These are phyloP conservation scores for Eulithis testata DNA, from an alignment of 2,888 invertebrate genomes.

Conservation along the genomic window DNA sequence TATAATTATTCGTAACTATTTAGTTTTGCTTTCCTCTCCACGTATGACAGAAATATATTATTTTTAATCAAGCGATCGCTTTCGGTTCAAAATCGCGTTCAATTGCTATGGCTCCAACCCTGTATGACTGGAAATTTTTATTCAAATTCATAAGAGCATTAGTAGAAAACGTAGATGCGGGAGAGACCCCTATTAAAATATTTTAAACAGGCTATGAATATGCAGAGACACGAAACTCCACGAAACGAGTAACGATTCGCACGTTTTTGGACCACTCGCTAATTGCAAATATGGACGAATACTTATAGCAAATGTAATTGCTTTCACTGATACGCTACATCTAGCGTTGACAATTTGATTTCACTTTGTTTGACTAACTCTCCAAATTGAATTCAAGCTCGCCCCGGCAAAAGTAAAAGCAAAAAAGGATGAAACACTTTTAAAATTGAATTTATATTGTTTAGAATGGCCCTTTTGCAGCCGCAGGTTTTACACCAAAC, in stretches of 20 bases:
- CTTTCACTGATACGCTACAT: slow-evolving; percentile 74
- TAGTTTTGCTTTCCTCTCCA: too few relatives aligned
- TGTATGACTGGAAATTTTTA: slow-evolving; percentile 47
- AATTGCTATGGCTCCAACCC: neutral
- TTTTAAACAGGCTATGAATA: slow-evolving; percentile 84
- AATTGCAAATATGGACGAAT: slow-evolving; percentile 83
- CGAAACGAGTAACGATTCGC: slow-evolving; percentile 81
- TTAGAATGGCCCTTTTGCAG: too few relatives aligned
- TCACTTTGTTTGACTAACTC: slow-evolving; percentile 22
- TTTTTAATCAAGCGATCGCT: neutral
- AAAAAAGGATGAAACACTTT: too few relatives aligned
- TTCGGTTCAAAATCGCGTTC: slow-evolving; percentile 2
- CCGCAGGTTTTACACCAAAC: too few relatives aligned
- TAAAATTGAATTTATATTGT: too few relatives aligned
- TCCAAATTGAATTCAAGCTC: slow-evolving; percentile 25
- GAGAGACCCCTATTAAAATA: slow-evolving; percentile 81
- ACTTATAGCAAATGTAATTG: slow-evolving; percentile 82
- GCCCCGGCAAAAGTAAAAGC: neutral
- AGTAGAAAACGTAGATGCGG: slow-evolving; percentile 72
- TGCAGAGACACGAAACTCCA: slow-evolving; percentile 81
- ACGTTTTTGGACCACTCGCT: slow-evolving; percentile 83
- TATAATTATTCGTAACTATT: neutral
- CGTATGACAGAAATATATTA: too few relatives aligned
- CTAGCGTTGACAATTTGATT: slow-evolving; percentile 66
- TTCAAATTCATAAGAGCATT: slow-evolving; percentile 70